Conservation (phyloP, 2,797 vertebrate genomes). For the Fistularia commersonii region DNA sequence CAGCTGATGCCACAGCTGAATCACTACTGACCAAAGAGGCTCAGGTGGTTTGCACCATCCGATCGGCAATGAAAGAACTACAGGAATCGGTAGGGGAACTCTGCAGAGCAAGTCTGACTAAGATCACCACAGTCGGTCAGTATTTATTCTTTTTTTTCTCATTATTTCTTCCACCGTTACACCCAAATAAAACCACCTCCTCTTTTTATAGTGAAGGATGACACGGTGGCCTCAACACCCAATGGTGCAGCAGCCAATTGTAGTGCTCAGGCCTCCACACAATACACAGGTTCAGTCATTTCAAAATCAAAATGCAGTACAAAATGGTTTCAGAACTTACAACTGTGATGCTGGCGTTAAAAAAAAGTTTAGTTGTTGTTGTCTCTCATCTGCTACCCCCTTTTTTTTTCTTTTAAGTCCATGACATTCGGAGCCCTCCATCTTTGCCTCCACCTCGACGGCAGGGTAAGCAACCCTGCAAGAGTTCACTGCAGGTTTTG, state of each 20-base stretch:
- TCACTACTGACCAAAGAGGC: conserved; percentile 33
- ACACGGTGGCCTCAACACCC: neutral
- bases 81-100: conserved; percentile 52
- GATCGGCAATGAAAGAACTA: conserved; percentile 54
- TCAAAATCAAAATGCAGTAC: too few relatives aligned
- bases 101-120: conserved; percentile 57
- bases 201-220: conserved; percentile 61
- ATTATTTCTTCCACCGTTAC: too few relatives aligned
- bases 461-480: conserved; percentile 25
- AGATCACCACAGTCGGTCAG: conserved; percentile 58
- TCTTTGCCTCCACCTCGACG: conserved; percentile 22
- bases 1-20: conserved; percentile 9
- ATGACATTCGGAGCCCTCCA: conserved; percentile 27
- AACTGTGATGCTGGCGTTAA: too few relatives aligned
- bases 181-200: neutral
- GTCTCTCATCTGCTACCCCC: neutral
- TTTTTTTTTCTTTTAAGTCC: conserved; percentile 21
- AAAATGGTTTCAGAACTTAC: too few relatives aligned
- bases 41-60: conserved; percentile 37
- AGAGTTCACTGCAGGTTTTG: neutral
- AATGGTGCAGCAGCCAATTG: neutral
- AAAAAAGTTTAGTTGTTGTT: neutral
- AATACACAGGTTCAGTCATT: conserved; percentile 31
- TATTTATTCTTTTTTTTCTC: neutral
- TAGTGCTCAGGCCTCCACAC: conserved; percentile 1